A percentile compares a stretch with the other conserved stretches of the same genome.
phyloP scores from a whole-genome alignment of 2,797 vertebrate species.

The Epinephelus coioides region DNA sequence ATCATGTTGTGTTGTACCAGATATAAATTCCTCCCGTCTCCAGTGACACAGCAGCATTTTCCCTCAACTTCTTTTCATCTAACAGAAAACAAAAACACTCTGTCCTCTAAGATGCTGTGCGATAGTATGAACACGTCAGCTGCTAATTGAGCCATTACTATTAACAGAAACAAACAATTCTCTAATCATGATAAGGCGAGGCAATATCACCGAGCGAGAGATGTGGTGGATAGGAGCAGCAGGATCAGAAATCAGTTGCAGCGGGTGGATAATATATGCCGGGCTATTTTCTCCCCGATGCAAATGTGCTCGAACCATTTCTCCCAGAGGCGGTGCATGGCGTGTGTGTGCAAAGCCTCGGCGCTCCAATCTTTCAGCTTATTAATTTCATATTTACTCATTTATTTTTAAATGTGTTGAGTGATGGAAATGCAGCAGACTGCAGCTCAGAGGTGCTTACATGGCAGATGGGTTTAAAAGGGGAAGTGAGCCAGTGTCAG shows the following conservation, averaged over 20 bases:
- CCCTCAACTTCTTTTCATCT: conserved; percentile 32
- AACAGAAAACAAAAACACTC: conserved; percentile 32
- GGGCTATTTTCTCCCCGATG: conserved; percentile 69
- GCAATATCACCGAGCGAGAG: conserved; percentile 33
- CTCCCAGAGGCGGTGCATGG: conserved; percentile 60
- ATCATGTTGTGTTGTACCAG: neutral
- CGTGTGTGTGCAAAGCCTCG: conserved; percentile 51
- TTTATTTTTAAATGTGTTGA: conserved; percentile 82
- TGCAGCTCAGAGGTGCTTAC: conserved; percentile 68
- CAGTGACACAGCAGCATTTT: neutral
- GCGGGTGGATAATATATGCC: conserved; percentile 76
- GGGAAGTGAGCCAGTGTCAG: conserved; percentile 63
- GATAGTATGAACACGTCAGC: conserved; percentile 40
- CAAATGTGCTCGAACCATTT: conserved; percentile 74
- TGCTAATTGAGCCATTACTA: conserved; percentile 70
- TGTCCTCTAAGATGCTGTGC: conserved; percentile 22
- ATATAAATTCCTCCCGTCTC: conserved; percentile 16
- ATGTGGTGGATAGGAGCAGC: conserved; percentile 52
- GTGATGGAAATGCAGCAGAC: conserved; percentile 72
- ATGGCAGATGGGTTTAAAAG: conserved; percentile 65
- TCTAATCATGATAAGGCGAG: conserved; percentile 63
- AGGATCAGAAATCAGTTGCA: conserved; percentile 69
- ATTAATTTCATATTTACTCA: conserved; percentile 87
- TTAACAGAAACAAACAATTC: conserved; percentile 74
- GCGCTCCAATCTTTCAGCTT: conserved; percentile 75